Base-by-base conservation (phyloP, 2,797 vertebrate genomes). In the Delichon dasypus region DNA sequence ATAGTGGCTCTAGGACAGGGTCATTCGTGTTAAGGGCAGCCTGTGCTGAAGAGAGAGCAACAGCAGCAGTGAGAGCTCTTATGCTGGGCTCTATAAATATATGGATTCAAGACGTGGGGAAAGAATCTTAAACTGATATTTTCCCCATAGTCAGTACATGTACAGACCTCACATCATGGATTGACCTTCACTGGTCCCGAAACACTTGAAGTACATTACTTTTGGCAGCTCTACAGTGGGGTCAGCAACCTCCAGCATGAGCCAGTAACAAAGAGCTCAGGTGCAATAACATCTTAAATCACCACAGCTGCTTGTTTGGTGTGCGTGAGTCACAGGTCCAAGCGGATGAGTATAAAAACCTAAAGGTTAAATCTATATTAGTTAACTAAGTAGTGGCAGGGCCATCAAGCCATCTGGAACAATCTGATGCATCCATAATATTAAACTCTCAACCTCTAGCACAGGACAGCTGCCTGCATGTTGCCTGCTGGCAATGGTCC, bases 201-300 rank as follows among this genome's bases (percentile, higher is more conserved):
- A 90, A 83, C 83, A 92, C 90, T 94, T 93, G 72, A 92, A 95
- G 78, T 68, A 74, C 78, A 66, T 95, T 93, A 93, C 76, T 93
- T 94, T 75, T 94, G 93, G 93, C 91, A 96, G 88, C 54, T 75
- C 72, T 70, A 62, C 91, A 81, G 44, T 47, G 42, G 58, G 93
- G 83, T 96, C 95, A 96, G 79, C 47, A 94, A 94, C 85, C 58
- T 95, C 65, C 54, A 89, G 44, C 58, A 60, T 91, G 73, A 93
- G 93, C 94, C 96, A 96, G 85, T 81, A 94, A 96, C 95, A 91
- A 96, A 94, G 87, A 92, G 23, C 86, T 96, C 96, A 96, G 96
- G 96, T 96, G 91, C 89, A 96, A 88, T 81, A 96, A 91, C 94
- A 95, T 95, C 79, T 96, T 95, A 96, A 96, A 94, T 94, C 95